Conservation (phyloP, 2,888 invertebrate genomes). For the Chymomyza amoena region DNA sequence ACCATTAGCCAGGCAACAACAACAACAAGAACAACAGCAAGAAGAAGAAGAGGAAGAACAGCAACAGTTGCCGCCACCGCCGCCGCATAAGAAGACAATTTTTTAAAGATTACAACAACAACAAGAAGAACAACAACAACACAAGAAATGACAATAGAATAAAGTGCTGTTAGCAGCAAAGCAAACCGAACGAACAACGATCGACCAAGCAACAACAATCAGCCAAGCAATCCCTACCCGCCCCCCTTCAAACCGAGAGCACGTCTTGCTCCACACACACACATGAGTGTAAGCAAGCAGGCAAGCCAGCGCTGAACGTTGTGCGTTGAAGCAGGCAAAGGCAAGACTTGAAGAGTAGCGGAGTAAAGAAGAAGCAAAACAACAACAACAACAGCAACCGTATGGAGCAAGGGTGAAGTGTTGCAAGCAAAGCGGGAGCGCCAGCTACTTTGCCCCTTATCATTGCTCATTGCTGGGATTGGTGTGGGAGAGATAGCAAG, state of each 20-base stretch:
- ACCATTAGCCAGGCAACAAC: conserved; percentile 64
- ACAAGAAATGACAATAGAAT: conserved; percentile 62
- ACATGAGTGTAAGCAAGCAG: neutral
- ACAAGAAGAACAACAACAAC: conserved; percentile 14
- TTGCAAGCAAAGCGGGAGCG: neutral
- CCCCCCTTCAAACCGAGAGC: neutral
- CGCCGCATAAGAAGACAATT: conserved; percentile 63
- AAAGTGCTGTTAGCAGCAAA: neutral
- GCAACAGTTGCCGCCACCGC: conserved; percentile 12
- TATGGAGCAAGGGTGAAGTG: neutral
- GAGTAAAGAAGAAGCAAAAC: neutral
- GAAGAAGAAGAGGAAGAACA: conserved; percentile 11
- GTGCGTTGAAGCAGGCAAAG: neutral
- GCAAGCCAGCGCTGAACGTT: neutral
- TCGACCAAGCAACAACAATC: neutral
- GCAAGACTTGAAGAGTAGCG: neutral
- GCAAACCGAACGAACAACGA: neutral
- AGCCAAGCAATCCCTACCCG: no score
- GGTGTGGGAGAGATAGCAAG: conserved; percentile 28
- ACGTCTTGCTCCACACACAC: neutral
- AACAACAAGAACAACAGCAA: conserved; percentile 37
- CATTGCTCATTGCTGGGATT: neutral
- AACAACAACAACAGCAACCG: neutral
- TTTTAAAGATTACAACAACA: conserved; percentile 70
- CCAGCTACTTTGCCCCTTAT: neutral